Base-by-base conservation (phyloP, 2,888 invertebrate species). In the Lepidonotus clava region DNA sequence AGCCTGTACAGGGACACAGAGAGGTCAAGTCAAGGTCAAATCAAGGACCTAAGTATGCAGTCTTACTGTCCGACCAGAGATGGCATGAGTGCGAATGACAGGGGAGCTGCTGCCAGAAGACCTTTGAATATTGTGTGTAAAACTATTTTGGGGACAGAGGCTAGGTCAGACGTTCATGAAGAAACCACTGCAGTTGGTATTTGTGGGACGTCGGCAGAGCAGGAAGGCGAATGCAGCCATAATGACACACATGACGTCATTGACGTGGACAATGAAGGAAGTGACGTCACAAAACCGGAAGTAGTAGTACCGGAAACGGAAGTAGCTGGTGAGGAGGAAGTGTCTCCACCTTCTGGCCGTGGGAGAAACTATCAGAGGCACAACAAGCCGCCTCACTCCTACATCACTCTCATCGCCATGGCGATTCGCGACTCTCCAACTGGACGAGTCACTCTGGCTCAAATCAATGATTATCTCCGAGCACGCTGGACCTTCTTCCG, bases 341-440 rank as follows among this genome's bases (percentile, higher is more conserved):
- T 11, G 21, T 51, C 51, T 51, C 21, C 51, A 51, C 21, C 51
- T 51, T 51, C 51, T 14, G 21, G n/a, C n/a, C 80, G 80, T 6
- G 80, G 80, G 1, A 41, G 80, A 8, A 80, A 80, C 51, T 89
- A 89, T 86, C 88, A 89, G 84, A 66, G 89, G 14, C 88, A 86
- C 51, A 87, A 86, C 61, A 89, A 89, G 41, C 89, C 89, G 18
- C 89, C 89, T 1, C 86, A 66, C 41, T 87, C 87, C 21, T 89
- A 89, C 87, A 89, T 89, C 61, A 88, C 89, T 32, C 86, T 89
- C 14, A 89, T 89, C 36, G 89, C 88, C 41, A 89, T 89, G 89
- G 89, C 89, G 11, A 89, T 89, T 77, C 28, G 86, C 24, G 88
- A 89, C 53, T 85, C 89, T 11, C 89, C 89, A 24, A 84, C 41